Conservation (phyloP, 2,113 vertebrate genomes). For the Stictonetta naevosa region DNA sequence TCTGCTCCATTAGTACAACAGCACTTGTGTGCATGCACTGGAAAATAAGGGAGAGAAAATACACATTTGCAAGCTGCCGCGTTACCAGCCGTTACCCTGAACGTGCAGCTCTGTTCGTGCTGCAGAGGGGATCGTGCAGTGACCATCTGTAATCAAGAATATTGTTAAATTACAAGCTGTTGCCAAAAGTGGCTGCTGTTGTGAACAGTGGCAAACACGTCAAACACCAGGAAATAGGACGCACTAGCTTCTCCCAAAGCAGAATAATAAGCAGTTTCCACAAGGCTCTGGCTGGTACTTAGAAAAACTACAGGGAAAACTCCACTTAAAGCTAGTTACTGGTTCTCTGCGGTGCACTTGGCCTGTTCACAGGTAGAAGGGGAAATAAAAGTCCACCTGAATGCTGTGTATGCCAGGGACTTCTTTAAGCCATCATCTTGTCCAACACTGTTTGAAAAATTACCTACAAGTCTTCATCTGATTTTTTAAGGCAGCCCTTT, state of each 20-base stretch:
- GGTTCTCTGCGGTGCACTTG: background rate
- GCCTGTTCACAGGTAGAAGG: background rate
- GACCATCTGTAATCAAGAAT: slow-evolving; percentile 37
- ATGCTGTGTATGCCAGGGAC: background rate
- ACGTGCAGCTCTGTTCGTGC: background rate
- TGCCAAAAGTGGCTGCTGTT: slow-evolving; percentile 10
- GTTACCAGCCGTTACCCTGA: background rate
- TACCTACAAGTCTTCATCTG: background rate
- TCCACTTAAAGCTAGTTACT: background rate
- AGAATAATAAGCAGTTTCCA: background rate
- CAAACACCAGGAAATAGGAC: slow-evolving; percentile 13
- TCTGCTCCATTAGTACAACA: background rate
- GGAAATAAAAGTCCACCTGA: slow-evolving; percentile 2
- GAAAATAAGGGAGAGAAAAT: background rate
- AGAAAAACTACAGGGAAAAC: background rate
- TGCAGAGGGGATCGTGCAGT: background rate
- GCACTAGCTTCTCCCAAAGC: background rate
- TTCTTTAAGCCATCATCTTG: background rate
- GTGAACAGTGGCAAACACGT: background rate
- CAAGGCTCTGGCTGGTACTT: background rate
- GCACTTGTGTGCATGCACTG: background rate
- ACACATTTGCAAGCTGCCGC: background rate
- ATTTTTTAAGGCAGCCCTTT: background rate
- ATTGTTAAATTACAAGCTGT: slow-evolving; percentile 43
- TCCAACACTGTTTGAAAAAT: background rate